Evolutionary conservation across 2,888 invertebrate species (phyloP).

Genomic region (Acheta domesticus): DNA sequence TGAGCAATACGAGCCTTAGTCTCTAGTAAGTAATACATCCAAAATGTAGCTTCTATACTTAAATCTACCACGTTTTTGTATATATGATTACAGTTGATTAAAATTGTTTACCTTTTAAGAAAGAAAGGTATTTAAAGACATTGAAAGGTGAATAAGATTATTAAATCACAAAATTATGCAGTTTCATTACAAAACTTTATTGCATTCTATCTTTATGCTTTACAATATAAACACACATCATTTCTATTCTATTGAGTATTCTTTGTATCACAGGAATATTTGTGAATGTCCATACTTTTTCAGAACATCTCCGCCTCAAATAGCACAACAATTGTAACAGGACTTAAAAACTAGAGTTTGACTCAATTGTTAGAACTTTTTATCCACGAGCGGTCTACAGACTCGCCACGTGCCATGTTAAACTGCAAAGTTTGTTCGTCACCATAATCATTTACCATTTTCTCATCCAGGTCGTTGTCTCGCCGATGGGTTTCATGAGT

Average conservation of each 20-base stretch:
- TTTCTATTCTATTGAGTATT: slow-evolving; percentile 2
- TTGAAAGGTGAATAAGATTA: too few relatives aligned
- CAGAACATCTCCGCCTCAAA: not conserved
- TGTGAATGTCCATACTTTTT: not conserved
- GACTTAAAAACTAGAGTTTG: not conserved
- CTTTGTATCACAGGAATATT: not conserved
- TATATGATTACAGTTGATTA: too few relatives aligned
- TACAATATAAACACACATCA: not conserved
- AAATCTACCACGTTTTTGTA: too few relatives aligned
- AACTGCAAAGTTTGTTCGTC: not conserved
- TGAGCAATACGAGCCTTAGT: too few relatives aligned
- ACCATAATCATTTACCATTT: not conserved
- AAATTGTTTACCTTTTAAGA: too few relatives aligned
- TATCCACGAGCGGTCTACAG: not conserved
- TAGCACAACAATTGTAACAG: not conserved
- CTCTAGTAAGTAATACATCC: too few relatives aligned
- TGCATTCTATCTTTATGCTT: not conserved
- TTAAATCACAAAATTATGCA: too few relatives aligned
- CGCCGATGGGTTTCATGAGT: not conserved
- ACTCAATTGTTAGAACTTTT: slow-evolving; percentile 10
- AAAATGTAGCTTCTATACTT: too few relatives aligned
- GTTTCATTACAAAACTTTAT: slow-evolving; percentile 10
- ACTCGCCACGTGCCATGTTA: not conserved
- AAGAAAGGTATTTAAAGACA: too few relatives aligned
- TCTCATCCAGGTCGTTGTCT: not conserved